Base-by-base conservation (phyloP, 2,888 invertebrate species). In the Hanleya hanleyi region DNA sequence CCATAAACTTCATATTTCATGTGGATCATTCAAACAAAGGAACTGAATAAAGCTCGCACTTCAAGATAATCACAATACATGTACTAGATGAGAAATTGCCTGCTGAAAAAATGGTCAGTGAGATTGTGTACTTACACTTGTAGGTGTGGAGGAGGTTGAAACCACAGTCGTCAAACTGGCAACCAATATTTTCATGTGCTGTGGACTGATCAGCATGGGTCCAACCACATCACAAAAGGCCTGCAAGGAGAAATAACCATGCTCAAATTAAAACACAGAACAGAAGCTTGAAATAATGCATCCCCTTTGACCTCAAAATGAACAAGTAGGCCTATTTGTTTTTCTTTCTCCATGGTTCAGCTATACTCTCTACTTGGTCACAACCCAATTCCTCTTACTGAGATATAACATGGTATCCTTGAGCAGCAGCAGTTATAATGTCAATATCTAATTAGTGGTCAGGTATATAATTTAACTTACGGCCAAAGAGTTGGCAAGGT, bases 101-200 rank as follows among this genome's bases (percentile, higher is more conserved):
- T 1, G 67, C 22, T 1, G 6, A 64, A 64, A 7, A 2, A 61
- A 9, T 18, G 26, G 26, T 9, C 18, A 41, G 12, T 9, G n/a
- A n/a, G n/a, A n/a, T n/a, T n/a, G n/a, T 12, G 41, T 18, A 7
- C 57, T 71, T 80, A 87, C 87, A 65, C 82, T 78, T 76, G 81
- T 85, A 29, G 83, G 81, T 5, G 82, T 75, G 41, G 76, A 80
- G 18, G 85, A 84, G 12, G 78, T 76, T 4, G 85, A 81, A 15
- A 86, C 81, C 3, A 87, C 81, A 26, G 86, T 81, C 18, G 84
- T 86, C 2, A 86, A 75, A 32, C 82, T 81, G 7, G 82, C 80
- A 22, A 85, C 84, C 47, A 87, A 69, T 68, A 80, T 80, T 72
- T 85, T 85, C 84, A 88, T 84, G 64, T 86, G 85, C 22, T 73